Base-by-base conservation (phyloP, 2,888 invertebrate genomes). In the Leuctra nigra region DNA sequence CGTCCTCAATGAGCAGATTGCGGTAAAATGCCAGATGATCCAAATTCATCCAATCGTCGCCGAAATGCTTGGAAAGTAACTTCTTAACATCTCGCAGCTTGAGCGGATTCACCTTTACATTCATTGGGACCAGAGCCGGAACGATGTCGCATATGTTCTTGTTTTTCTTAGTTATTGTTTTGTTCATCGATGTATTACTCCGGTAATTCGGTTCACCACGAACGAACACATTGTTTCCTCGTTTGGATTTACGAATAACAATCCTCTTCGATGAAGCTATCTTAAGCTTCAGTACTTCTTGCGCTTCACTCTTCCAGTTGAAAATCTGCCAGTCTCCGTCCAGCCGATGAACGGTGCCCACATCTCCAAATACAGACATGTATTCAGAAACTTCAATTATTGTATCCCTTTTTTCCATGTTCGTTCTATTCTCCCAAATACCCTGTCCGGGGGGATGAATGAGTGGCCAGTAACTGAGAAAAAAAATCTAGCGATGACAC, bases 391-490 rank as follows among this genome's bases (percentile, higher is more conserved):
- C 36, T 36, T 54, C 54, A 53, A 39, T 23, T 4, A 39, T 53
- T 7, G 23, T 24, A 14, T 54, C 38, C 23, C 39, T 54, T 25
- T 38, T 38, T 23, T 38, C 9, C 11, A 14, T 20, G 9, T 7
- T 18, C 25, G 38, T 14, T 54, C 29, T 20, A 54, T 54, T 3
- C 18, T 25, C 29, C 44, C 54, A 24, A 54, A 54, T 11, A 54
- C 54, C 13, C 16, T 39, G 1, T 44, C 20, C 29, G 20, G 35
- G 22, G 47, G 47, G n/a, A 55, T 44, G 36, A 55, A 47, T 3
- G 55, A 55, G 29, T 55, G 47, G 14, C 33, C 55, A 41, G 33
- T 33, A 46, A 46, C 29, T 3, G 55, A 20, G 35, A 55, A 47
- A 55, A 46, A 20, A 29, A 55, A 14, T 47, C 47, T 16, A 33